Percentiles rank a stretch among this genome's conserved stretches.
phyloP scores from a whole-genome alignment of 1,140 invertebrate species.

The Tyrophagus putrescentiae region DNA sequence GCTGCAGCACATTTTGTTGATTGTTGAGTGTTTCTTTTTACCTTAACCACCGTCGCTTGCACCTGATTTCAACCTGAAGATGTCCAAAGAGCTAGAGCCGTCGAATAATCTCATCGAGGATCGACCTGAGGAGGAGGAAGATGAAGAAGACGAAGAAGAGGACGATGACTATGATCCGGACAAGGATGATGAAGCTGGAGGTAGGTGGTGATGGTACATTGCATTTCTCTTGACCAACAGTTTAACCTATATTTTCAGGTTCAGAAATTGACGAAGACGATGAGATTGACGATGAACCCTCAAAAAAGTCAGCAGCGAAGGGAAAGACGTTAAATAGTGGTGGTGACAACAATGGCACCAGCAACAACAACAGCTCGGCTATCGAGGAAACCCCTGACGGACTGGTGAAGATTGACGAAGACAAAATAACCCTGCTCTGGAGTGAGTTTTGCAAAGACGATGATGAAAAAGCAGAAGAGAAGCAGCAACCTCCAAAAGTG shows the following conservation, averaged over 20 bases:
- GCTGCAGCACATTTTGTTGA: too few relatives aligned
- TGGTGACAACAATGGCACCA: neutral
- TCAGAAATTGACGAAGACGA: slow-evolving; percentile 10
- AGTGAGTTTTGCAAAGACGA: slow-evolving; percentile 17
- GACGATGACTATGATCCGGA: slow-evolving; percentile 13
- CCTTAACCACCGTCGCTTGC: too few relatives aligned
- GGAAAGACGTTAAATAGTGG: neutral
- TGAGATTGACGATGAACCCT: slow-evolving; percentile 3
- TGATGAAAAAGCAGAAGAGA: neutral
- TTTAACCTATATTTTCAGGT: neutral
- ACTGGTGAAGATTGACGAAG: neutral
- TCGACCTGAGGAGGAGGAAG: neutral
- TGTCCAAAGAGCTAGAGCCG: neutral
- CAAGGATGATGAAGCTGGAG: neutral
- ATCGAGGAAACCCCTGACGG: too few relatives aligned
- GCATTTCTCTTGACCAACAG: neutral
- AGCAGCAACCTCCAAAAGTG: neutral
- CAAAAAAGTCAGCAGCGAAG: neutral
- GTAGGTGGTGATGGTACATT: neutral
- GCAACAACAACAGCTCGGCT: neutral
- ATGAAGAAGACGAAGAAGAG: slow-evolving; percentile 17
- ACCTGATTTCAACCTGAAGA: too few relatives aligned
- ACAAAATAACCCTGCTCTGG: slow-evolving; percentile 6
- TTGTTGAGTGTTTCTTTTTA: too few relatives aligned
- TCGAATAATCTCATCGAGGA: neutral